Evolutionary conservation across 2,888 invertebrate species (phyloP), one percentile per base, ranked within the genome.

Genomic region (Euplexia lucipara): DNA sequence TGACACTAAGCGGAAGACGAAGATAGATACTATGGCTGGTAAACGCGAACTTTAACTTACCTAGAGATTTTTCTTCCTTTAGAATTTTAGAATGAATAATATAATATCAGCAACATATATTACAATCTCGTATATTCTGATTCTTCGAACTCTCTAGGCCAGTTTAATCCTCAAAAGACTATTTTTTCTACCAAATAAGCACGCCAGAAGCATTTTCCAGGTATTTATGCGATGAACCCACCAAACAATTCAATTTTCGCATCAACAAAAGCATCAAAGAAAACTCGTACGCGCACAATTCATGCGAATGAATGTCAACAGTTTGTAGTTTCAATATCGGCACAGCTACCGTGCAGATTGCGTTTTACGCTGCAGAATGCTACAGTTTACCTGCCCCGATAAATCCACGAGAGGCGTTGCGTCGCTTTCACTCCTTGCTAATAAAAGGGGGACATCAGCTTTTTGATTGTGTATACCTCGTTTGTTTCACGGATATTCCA

Each of bases 401-500:
- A 86, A 83, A 85, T 84, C 75, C 68, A 73, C 75, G 67, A 77
- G 75, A 62, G 65, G 57, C 62, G 54, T 42, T 57, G 48, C 67
- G 62, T 30, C 77, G 70, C 72, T 69, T 34, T 56, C 62, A 53
- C 70, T 69, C 44, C 68, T 70, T 72, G 71, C 58, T 73, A 62
- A 81, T 81, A 83, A 78, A 80, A 81, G 71, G 62, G 69, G 82
- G 77, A 78, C 80, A 83, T 88, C 85, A 86, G 85, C 85, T 71
- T 86, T 87, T 83, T 86, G 81, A 86, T 86, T 89, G 87, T 89
- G 74, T 71, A 72, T 82, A 60, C 74, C 68, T 82, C 82, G 81
- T 82, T 85, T 87, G 79, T 82, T 79, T 78, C 77, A 82, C 78
- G 80, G 82, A 84, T 84, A 84, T 84, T 83, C 80, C 78, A 67